A percentile compares a stretch with the other conserved stretches of the same genome.
Evolutionary conservation across 2,797 vertebrate genomes (phyloP).

Genomic region (Enteromius fasciolatus): DNA sequence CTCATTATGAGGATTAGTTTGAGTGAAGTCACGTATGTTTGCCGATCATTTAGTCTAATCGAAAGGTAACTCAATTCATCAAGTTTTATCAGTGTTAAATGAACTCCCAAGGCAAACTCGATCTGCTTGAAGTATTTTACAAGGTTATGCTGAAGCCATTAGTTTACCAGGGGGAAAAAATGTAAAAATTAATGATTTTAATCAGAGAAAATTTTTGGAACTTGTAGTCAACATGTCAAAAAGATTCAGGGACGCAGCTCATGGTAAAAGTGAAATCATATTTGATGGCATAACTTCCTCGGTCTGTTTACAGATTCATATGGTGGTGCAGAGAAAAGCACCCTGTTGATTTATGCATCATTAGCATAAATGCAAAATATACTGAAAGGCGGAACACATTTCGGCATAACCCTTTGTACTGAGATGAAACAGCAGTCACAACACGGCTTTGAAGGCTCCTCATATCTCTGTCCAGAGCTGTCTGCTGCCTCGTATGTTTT

Average conservation of each 20-base stretch:
- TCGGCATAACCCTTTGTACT: slow-evolving; percentile 63
- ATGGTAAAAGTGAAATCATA: slow-evolving; percentile 16
- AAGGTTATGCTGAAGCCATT: slow-evolving; percentile 6
- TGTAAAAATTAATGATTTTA: background rate
- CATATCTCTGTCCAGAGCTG: slow-evolving; percentile 62
- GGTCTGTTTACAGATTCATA: slow-evolving; percentile 53
- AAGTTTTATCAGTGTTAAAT: slow-evolving; percentile 14
- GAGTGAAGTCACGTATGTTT: slow-evolving; percentile 9
- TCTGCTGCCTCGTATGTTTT: slow-evolving; percentile 63
- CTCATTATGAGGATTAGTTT: slow-evolving; percentile 28
- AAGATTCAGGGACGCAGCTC: slow-evolving; percentile 8
- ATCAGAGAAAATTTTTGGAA: background rate
- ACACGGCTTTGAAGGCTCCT: slow-evolving; percentile 60
- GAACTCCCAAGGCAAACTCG: background rate
- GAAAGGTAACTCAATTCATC: slow-evolving; percentile 11
- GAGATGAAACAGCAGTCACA: slow-evolving; percentile 62
- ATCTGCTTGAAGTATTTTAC: slow-evolving; percentile 6
- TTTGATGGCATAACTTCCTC: slow-evolving; percentile 38
- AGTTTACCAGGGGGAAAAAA: background rate
- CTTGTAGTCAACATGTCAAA: background rate
- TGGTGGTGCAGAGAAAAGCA: slow-evolving; percentile 42
- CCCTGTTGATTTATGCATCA: slow-evolving; percentile 63
- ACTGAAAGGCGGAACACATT: slow-evolving; percentile 61
- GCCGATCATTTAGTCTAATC: slow-evolving; percentile 15
- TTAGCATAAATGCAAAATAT: slow-evolving; percentile 65